Conservation (phyloP, 1,140 invertebrate species). For the Pseudomyrmex cubaensis region DNA sequence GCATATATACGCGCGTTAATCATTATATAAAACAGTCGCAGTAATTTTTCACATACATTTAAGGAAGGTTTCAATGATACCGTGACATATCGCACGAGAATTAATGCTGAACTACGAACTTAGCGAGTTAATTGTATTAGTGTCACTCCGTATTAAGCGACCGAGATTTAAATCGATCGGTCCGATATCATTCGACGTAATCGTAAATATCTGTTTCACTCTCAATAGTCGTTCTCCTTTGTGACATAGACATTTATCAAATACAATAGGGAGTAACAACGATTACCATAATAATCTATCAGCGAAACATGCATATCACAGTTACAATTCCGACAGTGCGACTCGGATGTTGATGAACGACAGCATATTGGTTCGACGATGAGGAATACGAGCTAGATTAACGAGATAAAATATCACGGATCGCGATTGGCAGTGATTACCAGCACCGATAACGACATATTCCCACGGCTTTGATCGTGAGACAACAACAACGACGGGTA, state of each 20-base stretch:
- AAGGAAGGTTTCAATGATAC: background rate
- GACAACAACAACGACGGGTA: background rate
- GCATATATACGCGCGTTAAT: too few relatives aligned
- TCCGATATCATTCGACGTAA: background rate
- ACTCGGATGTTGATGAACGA: slow-evolving; percentile 15
- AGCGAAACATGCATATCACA: slow-evolving; percentile 79
- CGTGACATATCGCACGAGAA: background rate
- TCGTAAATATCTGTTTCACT: slow-evolving; percentile 42
- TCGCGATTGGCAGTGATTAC: slow-evolving; percentile 15
- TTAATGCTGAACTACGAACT: background rate
- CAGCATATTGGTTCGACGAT: slow-evolving; percentile 32
- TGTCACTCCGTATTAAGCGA: background rate
- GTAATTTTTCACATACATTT: background rate
- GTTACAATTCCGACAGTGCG: slow-evolving; percentile 73
- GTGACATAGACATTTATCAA: background rate
- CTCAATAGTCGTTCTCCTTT: background rate
- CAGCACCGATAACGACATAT: slow-evolving; percentile 25
- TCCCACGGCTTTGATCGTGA: background rate
- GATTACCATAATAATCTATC: slow-evolving; percentile 79
- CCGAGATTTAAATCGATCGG: slow-evolving; percentile 51
- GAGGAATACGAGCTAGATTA: slow-evolving; percentile 37
- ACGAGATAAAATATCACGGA: slow-evolving; percentile 51
- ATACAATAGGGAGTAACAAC: background rate
- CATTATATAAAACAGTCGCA: too few relatives aligned
- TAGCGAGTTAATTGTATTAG: slow-evolving; percentile 17